Percentiles rank a stretch among this genome's conserved stretches.
phyloP scores from a whole-genome alignment of 2,113 vertebrate genomes.

The Morone chrysops region DNA sequence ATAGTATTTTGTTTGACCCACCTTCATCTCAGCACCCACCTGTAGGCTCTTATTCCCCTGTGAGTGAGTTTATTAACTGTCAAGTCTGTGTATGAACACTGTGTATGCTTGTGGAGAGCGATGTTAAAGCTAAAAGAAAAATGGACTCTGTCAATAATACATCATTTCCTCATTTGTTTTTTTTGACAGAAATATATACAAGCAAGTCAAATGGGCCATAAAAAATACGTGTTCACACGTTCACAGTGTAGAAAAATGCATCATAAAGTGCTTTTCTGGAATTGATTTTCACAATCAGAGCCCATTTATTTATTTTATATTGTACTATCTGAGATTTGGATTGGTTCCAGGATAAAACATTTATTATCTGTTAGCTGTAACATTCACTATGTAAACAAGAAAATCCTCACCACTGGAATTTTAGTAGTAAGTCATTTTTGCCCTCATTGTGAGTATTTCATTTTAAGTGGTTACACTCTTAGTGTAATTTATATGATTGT shows the following conservation, averaged over 20 bases:
- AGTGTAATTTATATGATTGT: slow-evolving; percentile 10
- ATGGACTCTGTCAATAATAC: neutral
- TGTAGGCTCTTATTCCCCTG: slow-evolving; percentile 11
- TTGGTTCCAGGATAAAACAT: slow-evolving; percentile 1
- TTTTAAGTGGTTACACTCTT: slow-evolving; percentile 18
- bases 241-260: slow-evolving; percentile 12
- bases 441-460: slow-evolving; percentile 10
- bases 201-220: slow-evolving; percentile 18
- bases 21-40: neutral
- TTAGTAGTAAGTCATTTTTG: neutral
- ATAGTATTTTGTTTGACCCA: neutral
- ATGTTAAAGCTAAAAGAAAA: slow-evolving; percentile 18
- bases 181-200: slow-evolving; percentile 15
- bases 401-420: neutral
- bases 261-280: slow-evolving; percentile 20
- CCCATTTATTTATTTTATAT: slow-evolving; percentile 30
- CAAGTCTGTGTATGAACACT: slow-evolving; percentile 1
- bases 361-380: slow-evolving; percentile 26
- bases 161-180: slow-evolving; percentile 2
- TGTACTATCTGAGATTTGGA: slow-evolving; percentile 7
- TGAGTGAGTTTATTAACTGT: neutral
- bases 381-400: slow-evolving; percentile 10
- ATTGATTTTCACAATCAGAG: slow-evolving; percentile 31
- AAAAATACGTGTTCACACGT: slow-evolving; percentile 19
- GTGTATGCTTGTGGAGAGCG: neutral